Evolutionary conservation across 2,113 vertebrate genomes (phyloP).

Genomic region (Xiphorhynchus elegans): DNA sequence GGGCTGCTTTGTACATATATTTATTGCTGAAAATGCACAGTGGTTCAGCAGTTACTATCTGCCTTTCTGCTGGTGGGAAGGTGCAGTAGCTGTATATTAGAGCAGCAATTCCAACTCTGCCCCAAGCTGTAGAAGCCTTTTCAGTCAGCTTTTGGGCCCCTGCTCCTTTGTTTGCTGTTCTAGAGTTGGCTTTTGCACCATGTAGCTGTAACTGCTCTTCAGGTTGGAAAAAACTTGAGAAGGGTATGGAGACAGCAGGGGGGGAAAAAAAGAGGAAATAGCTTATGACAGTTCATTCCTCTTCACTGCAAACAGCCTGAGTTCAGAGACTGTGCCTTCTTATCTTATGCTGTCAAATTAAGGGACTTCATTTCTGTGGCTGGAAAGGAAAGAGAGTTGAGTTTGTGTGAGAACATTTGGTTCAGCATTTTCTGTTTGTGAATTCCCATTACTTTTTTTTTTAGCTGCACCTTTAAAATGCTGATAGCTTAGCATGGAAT

Average conservation of each 20-base stretch:
- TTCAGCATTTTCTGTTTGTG: background rate
- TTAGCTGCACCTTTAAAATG: background rate
- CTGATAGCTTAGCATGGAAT: background rate
- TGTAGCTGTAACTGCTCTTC: background rate
- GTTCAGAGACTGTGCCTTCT: background rate
- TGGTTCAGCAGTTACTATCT: background rate
- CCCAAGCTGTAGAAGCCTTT: background rate
- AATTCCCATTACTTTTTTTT: background rate
- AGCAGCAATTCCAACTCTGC: background rate
- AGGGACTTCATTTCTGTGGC: background rate
- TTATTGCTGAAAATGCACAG: background rate
- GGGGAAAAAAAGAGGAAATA: fast-evolving
- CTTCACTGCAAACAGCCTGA: background rate
- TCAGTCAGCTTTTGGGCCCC: background rate
- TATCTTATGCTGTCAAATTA: background rate
- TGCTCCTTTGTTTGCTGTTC: background rate
- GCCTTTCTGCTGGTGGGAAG: background rate
- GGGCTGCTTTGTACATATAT: fast-evolving
- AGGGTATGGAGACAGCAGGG: fast-evolving
- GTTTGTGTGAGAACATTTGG: background rate
- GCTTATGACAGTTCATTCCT: background rate
- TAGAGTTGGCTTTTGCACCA: background rate
- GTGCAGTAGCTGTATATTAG: background rate
- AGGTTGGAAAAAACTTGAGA: background rate
- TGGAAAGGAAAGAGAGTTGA: background rate